phyloP scores from a whole-genome alignment of 2,797 vertebrate genomes.

The Florisuga fusca region DNA sequence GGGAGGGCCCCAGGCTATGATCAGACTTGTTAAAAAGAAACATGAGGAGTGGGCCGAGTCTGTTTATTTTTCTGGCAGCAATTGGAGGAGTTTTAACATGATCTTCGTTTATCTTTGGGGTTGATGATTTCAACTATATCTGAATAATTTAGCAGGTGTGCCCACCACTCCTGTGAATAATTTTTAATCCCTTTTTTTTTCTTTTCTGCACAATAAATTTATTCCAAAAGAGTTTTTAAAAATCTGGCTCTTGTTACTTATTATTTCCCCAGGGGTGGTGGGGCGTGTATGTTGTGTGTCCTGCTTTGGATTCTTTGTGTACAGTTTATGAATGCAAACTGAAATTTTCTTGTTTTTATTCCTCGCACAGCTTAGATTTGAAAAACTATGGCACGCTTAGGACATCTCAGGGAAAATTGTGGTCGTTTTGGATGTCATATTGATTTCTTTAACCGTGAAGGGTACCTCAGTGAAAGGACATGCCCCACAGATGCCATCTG shows the following conservation, averaged over 20 bases:
- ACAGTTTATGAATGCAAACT: neutral
- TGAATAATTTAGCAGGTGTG: neutral
- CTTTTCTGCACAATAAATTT: neutral
- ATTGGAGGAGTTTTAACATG: neutral
- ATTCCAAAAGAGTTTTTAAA: neutral
- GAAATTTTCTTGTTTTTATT: neutral
- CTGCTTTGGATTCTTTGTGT: neutral
- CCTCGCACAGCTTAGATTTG: neutral
- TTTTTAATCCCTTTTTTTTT: neutral
- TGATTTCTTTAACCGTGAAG: neutral
- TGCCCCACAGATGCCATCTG: neutral
- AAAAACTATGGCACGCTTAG: neutral
- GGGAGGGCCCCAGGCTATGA: neutral
- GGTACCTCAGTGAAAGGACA: neutral
- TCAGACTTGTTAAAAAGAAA: neutral
- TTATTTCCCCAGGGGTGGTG: neutral
- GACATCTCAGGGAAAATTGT: neutral
- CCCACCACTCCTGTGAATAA: neutral
- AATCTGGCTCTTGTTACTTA: neutral
- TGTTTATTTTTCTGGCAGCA: conserved; percentile 13
- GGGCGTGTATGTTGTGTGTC: neutral
- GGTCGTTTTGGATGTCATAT: neutral
- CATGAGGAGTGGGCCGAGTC: neutral
- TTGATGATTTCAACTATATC: neutral
- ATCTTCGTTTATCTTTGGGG: neutral